phyloP scores from a whole-genome alignment of 2,888 invertebrate species.

The Polymixis lichenea region DNA sequence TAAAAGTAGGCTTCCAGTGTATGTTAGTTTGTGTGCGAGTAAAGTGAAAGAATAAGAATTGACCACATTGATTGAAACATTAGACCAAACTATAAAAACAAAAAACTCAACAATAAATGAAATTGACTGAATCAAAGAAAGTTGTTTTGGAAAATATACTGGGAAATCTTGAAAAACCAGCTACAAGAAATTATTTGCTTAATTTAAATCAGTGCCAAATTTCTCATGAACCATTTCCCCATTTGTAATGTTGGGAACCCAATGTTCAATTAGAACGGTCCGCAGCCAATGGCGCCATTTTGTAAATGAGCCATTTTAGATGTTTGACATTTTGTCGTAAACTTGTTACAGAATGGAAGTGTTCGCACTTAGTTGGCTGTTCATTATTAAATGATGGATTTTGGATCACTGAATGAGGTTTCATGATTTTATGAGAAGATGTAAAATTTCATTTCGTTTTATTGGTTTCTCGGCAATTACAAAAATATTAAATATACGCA shows the following conservation, averaged over 20 bases:
- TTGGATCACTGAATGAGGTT: background rate
- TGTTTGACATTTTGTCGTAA: slow-evolving; percentile 61
- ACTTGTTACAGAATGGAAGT: slow-evolving; percentile 39
- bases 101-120: too few species aligned
- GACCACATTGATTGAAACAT: background rate
- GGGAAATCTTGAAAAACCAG: background rate
- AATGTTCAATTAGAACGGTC: slow-evolving; percentile 57
- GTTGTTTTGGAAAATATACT: background rate
- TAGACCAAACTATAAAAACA: background rate
- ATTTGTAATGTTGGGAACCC: slow-evolving; percentile 45
- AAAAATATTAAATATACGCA: background rate
- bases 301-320: slow-evolving; percentile 54
- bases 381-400: slow-evolving; percentile 3
- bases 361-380: slow-evolving; percentile 4
- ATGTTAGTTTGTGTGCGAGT: background rate
- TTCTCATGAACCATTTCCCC: slow-evolving; percentile 27
- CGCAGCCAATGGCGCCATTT: slow-evolving; percentile 18
- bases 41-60: background rate
- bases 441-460: background rate
- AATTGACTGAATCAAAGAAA: background rate
- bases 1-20: too few species aligned
- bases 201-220: slow-evolving; percentile 43
- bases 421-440: background rate
- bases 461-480: background rate
- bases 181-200: slow-evolving; percentile 7